Base-by-base conservation (phyloP, 1,140 invertebrate genomes). In the Cataglyphis hispanica region DNA sequence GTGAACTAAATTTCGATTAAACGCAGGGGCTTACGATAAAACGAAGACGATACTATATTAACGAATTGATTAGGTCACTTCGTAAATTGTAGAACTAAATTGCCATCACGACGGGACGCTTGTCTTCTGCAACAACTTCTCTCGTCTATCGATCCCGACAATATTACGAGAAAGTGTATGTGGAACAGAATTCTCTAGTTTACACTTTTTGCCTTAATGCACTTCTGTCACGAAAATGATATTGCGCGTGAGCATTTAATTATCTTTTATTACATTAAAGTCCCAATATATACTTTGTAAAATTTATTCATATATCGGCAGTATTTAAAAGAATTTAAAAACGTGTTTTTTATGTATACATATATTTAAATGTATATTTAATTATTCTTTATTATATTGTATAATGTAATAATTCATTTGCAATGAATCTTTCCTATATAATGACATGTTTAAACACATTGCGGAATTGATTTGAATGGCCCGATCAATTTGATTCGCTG, bases 1-100 rank as follows among this genome's bases (percentile, higher is more conserved):
- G 60, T 92, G 89, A 92, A 91, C 91, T 80, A 84, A 91, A 92
- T 91, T 92, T 50, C 50, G 63, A 87, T 91, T 91, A 67, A 87
- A 89, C 31, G 13, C 63, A 40, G 7, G 11, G 37, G 40, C 31
- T 19, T 19, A 27, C 37, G 5, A 60, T 66, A 3, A 67, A 69
- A 77, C 40, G 53, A 80, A 67, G 53, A 63, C 25, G 19, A 83
- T 40, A 10, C 40, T 27, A 11, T 1, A 16, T 13, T 31, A 70
- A 46, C n/a, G 3, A 10, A 61, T 77, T 43, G 2, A 64, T 64
- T 58, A 2, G 43, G 4, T 40, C 56, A 27, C 2, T 31, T 83
- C 13, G 22, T 34, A 16, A 64, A 66, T 46, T 46, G 56, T 6
- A 46, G 25, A 74, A 60, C 16, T 16, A 19, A 60, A 74, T 63